These are phyloP conservation scores for Crossaster papposus DNA, from an alignment of 53 echinoderm and acorn worm genomes.

Conservation along the genomic window DNA sequence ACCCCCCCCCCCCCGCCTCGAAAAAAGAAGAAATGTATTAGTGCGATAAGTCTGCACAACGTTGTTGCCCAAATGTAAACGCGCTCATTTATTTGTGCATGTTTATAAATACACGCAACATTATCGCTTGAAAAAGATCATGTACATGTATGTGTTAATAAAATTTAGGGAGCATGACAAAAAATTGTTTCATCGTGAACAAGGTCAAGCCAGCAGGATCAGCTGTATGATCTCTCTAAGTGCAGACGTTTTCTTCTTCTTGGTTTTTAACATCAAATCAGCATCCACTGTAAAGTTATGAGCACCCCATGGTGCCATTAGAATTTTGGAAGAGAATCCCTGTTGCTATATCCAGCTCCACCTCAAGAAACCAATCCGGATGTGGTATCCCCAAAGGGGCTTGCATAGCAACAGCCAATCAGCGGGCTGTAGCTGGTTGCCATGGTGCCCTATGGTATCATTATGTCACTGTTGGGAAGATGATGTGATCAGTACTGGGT, in stretches of 20 bases:
- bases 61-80: too few species aligned
- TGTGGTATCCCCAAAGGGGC: slow-evolving; percentile 27
- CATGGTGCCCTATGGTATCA: slow-evolving; percentile 17
- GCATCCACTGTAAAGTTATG: neutral
- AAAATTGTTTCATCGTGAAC: neutral
- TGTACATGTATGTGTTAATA: too few species aligned
- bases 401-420: slow-evolving; percentile 57
- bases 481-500: neutral
- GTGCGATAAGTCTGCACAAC: too few species aligned
- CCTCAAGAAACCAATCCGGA: slow-evolving; percentile 30
- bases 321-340: neutral
- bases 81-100: too few species aligned
- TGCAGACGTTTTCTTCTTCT: slow-evolving; percentile 38
- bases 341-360: slow-evolving; percentile 19
- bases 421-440: neutral
- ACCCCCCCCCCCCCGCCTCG: too few species aligned
- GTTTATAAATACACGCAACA: too few species aligned
- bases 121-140: too few species aligned
- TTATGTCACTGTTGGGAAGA: slow-evolving; percentile 3
- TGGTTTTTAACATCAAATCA: neutral
- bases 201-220: neutral
- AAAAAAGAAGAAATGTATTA: too few species aligned
- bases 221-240: neutral
- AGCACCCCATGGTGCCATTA: slow-evolving; percentile 32
- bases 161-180: too few species aligned